Evolutionary conservation across 2,888 invertebrate species (phyloP).

Genomic region (Ctena decussata): DNA sequence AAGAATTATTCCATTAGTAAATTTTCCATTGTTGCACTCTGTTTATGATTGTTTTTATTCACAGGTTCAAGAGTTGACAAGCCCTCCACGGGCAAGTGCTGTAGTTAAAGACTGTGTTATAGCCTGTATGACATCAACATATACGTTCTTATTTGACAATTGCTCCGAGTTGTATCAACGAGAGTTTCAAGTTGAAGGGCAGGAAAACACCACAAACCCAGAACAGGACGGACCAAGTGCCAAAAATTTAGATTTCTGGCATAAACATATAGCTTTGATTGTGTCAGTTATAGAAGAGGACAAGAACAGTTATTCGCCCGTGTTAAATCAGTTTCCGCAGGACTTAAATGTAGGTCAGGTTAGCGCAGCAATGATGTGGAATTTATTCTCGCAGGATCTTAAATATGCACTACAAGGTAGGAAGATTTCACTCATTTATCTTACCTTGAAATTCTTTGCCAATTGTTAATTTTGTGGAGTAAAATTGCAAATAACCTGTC

Average conservation of each 20-base stretch:
- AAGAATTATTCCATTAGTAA: no score
- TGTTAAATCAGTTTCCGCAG: constrained; percentile 99
- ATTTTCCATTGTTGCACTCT: no score
- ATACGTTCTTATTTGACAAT: constrained; percentile 99
- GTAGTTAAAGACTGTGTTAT: constrained; percentile 99
- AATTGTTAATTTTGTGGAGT: no score
- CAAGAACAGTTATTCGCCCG: constrained; percentile 98
- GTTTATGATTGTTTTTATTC: neutral
- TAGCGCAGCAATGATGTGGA: constrained; percentile 99
- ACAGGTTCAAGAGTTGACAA: constrained; percentile 98
- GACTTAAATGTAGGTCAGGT: constrained; percentile 99
- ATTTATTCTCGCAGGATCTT: constrained; percentile 95
- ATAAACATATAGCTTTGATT: constrained; percentile 98
- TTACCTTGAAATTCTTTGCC: no score
- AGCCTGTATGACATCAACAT: constrained; percentile 99
- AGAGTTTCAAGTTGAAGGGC: constrained; percentile 85
- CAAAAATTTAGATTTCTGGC: constrained; percentile 98
- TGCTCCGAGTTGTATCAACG: constrained; percentile 97
- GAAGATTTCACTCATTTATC: neutral
- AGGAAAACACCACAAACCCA: constrained; percentile 69
- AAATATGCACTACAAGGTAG: constrained; percentile 96
- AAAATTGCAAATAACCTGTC: no score
- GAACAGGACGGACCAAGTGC: constrained; percentile 90
- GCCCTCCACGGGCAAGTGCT: constrained; percentile 99
- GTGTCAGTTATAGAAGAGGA: constrained; percentile 99